Evolutionary conservation across 2,797 vertebrate species (phyloP).

Genomic region (Artibeus lituratus): DNA sequence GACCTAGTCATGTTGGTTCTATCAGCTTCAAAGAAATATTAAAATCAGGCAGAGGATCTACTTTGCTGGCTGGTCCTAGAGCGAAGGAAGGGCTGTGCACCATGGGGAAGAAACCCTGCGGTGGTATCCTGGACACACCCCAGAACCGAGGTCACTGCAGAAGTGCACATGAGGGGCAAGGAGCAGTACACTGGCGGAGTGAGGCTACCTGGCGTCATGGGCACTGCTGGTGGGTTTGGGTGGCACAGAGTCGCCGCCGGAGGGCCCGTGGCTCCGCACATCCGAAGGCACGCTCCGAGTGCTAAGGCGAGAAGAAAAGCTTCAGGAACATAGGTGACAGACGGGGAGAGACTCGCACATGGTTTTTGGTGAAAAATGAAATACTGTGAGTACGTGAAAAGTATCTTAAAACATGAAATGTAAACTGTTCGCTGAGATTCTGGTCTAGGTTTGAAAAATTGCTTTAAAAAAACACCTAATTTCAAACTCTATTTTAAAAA

Average conservation of each 20-base stretch:
- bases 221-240: constrained; percentile 90
- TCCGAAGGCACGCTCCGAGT: constrained; percentile 93
- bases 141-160: fast-evolving
- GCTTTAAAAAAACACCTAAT: not conserved
- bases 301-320: constrained; percentile 89
- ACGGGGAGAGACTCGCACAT: constrained; percentile 7
- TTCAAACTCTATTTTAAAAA: not conserved
- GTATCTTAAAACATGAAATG: not conserved
- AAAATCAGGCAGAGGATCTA: not conserved
- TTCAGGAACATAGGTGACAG: constrained; percentile 83
- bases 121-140: fast-evolving
- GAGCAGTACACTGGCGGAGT: constrained; percentile 44
- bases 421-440: not conserved
- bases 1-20: not conserved
- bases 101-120: not conserved
- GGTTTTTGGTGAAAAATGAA: constrained; percentile 20
- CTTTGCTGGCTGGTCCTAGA: not conserved
- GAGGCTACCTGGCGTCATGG: constrained; percentile 95
- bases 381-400: not conserved
- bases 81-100: not conserved
- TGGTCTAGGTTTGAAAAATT: not conserved
- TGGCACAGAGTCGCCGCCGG: constrained; percentile 88
- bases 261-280: constrained; percentile 89
- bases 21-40: not conserved
- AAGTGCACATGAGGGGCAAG: not conserved